Base-by-base conservation (phyloP, 2,797 vertebrate genomes). In the Parauchenoglanis punctatus region DNA sequence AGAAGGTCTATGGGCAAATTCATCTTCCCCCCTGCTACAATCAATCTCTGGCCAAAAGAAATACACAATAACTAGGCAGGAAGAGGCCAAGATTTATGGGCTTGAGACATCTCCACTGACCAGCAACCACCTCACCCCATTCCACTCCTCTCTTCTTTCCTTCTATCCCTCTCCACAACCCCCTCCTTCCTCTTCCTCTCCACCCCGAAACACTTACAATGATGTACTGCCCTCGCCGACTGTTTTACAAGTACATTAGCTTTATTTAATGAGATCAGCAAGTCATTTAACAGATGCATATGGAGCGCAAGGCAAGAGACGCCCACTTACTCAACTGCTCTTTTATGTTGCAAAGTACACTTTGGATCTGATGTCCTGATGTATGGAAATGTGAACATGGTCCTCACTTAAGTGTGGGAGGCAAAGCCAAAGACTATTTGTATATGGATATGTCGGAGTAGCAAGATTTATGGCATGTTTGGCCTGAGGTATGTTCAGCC, bases 231-330 rank as follows among this genome's bases (percentile, higher is more conserved):
- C 96, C 96, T 95, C 97, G 96, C 97, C 96, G 96, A 98, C 97
- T 97, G 98, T 97, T 99, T 98, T 98, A 98, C 97, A 98, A 97
- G 97, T 97, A 96, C 97, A 97, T 99, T 98, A 98, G 96, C 96
- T 97, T 97, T 97, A 97, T 97, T 99, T 99, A 99, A 99, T 98
- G 97, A 98, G 97, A 97, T 97, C 95, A 95, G 96, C 90, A 96
- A 97, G 97, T 97, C 97, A 96, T 97, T 96, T 97, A 97, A 97
- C 96, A 97, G 97, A 97, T 97, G 96, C 97, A 97, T 95, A 96
- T 96, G 97, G 97, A 97, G 96, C 92, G 92, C 93, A 89, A 92
- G 93, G 92, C 93, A 88, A 90, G 89, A 90, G 92, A 86, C 89
- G 87, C 89, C 91, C 89, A 90, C 91, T 72, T 75, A 90, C 92